Percentiles rank a stretch among this genome's conserved stretches.
Conservation (phyloP, 2,113 vertebrate genomes). For the Bettongia penicillata region DNA sequence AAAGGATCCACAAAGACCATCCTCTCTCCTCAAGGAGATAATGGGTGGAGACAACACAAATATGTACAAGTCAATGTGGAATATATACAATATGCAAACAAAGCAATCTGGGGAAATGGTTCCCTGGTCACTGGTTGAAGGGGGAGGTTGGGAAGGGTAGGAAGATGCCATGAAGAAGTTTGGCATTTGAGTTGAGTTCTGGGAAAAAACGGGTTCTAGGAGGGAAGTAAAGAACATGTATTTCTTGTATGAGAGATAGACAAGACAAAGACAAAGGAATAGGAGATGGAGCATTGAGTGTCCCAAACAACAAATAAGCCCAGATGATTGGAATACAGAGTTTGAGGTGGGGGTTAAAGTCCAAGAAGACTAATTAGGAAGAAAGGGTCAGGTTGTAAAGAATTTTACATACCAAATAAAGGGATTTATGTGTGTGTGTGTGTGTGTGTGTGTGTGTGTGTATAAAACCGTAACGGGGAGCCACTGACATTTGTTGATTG, state of each 20-base stretch:
- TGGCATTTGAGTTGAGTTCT: background rate
- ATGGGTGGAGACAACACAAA: background rate
- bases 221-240: background rate
- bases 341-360: background rate
- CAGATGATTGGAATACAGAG: background rate
- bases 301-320: background rate
- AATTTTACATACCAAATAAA: background rate
- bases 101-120: background rate
- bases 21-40: background rate
- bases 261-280: background rate
- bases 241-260: background rate
- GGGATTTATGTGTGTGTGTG: background rate
- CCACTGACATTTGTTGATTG: background rate
- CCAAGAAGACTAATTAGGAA: background rate
- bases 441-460: too few relatives aligned
- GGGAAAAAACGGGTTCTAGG: background rate
- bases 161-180: background rate
- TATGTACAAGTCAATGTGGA: background rate
- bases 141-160: background rate
- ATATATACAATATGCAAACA: background rate
- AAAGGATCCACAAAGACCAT: background rate
- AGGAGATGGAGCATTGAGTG: background rate
- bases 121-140: background rate
- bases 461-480: background rate
- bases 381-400: background rate